These are phyloP conservation scores for Turnix velox DNA, from an alignment of 2,113 vertebrate species.

Conservation along the genomic window DNA sequence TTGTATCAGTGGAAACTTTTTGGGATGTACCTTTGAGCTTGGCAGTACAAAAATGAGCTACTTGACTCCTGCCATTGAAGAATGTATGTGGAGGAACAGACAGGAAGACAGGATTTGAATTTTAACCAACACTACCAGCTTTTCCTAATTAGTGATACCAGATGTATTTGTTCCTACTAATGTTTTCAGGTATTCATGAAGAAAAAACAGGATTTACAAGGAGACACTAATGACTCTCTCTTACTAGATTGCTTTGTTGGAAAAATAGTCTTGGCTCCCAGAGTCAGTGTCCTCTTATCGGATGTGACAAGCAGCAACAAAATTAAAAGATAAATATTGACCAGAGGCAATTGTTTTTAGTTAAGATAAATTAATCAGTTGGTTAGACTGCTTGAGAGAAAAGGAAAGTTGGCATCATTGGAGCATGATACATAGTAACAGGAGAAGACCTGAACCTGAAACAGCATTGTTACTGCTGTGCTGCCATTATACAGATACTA, in stretches of 20 bases:
- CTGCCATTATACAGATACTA: neutral
- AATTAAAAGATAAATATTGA: constrained; percentile 17
- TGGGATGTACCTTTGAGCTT: neutral
- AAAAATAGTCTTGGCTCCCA: constrained; percentile 1
- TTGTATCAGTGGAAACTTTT: neutral
- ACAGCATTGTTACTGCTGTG: neutral
- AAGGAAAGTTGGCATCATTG: neutral
- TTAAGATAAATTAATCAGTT: neutral
- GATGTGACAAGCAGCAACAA: neutral
- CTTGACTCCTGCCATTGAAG: neutral
- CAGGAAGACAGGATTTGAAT: neutral
- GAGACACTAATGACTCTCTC: constrained; percentile 23
- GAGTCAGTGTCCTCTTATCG: neutral
- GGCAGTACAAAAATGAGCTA: neutral
- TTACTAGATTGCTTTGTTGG: neutral
- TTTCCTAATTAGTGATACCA: constrained; percentile 14
- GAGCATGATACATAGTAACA: neutral
- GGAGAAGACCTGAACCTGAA: neutral
- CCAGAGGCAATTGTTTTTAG: neutral
- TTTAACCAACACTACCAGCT: neutral
- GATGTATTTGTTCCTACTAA: neutral
- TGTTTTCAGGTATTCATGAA: neutral
- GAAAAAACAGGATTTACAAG: neutral
- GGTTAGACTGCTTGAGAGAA: neutral
- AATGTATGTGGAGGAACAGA: neutral